Conservation (phyloP, 2,797 vertebrate genomes). For the Tarsius wallacei region DNA sequence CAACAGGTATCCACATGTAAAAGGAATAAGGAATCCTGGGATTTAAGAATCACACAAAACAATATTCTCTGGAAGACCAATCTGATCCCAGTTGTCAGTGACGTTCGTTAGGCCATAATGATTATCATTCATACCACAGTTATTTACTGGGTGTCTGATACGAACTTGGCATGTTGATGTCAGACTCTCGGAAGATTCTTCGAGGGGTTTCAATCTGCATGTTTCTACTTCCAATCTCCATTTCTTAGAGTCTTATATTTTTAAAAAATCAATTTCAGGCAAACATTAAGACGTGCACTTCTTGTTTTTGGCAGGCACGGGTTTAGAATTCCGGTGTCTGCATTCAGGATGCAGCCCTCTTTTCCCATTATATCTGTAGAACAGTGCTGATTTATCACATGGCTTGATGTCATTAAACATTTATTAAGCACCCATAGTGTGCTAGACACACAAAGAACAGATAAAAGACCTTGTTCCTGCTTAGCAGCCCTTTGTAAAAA, state of each 20-base stretch:
- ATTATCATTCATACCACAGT: neutral
- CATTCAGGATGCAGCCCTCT: neutral
- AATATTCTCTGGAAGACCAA: neutral
- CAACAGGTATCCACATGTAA: neutral
- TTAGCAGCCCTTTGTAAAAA: slow-evolving; percentile 54
- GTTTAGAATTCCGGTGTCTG: slow-evolving; percentile 29
- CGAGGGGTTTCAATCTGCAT: neutral
- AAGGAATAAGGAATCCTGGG: neutral
- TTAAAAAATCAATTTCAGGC: neutral
- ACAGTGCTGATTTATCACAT: slow-evolving; percentile 66
- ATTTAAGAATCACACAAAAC: neutral
- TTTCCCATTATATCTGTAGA: slow-evolving; percentile 60
- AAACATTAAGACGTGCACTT: slow-evolving; percentile 43
- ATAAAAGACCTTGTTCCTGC: slow-evolving; percentile 71
- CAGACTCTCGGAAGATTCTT: neutral
- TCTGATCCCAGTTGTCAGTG: neutral
- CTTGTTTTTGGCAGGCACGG: neutral
- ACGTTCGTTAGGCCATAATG: neutral
- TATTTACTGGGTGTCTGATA: neutral
- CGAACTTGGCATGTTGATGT: neutral
- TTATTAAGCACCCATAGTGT: slow-evolving; percentile 70
- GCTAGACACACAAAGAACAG: slow-evolving; percentile 64
- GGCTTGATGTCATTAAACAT: slow-evolving; percentile 78
- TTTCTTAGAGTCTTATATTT: slow-evolving; percentile 4
- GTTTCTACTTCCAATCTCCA: neutral